Conservation (phyloP, 37 sponge, comb jelly and placozoan species). For the Theonella swinhoei region DNA sequence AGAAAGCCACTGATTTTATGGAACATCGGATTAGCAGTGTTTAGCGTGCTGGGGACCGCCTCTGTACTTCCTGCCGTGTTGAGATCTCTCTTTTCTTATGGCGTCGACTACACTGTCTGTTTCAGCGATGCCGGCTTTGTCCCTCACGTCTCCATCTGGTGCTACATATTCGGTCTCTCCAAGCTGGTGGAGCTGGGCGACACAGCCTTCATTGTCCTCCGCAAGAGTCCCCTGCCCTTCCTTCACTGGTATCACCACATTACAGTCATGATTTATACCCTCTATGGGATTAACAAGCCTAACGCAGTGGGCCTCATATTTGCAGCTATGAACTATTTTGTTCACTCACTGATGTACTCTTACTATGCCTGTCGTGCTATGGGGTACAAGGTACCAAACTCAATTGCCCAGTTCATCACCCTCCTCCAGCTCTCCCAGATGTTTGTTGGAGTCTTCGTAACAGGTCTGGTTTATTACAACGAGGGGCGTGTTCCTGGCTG, state of each 20-base stretch:
- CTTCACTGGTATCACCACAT: slow-evolving; percentile 98
- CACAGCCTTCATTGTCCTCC: slow-evolving; percentile 88
- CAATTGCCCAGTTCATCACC: slow-evolving; percentile 77
- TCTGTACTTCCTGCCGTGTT: slow-evolving; percentile 27
- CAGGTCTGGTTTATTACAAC: background rate
- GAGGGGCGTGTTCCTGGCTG: slow-evolving; percentile 46
- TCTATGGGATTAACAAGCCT: slow-evolving; percentile 64
- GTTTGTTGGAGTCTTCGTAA: slow-evolving; percentile 80
- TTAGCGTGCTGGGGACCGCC: slow-evolving; percentile 59
- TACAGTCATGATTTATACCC: slow-evolving; percentile 87
- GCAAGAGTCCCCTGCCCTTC: slow-evolving; percentile 84
- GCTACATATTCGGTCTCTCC: slow-evolving; percentile 70
- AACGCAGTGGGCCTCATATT: slow-evolving; percentile 68
- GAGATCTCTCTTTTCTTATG: background rate
- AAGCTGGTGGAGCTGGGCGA: slow-evolving; percentile 89
- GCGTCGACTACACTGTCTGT: slow-evolving; percentile 19
- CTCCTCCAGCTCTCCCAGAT: slow-evolving; percentile 88
- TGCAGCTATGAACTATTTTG: slow-evolving; percentile 77
- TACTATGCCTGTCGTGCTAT: slow-evolving; percentile 87
- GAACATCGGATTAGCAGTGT: slow-evolving; percentile 77
- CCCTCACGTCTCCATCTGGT: slow-evolving; percentile 47
- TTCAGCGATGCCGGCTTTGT: background rate
- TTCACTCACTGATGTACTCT: slow-evolving; percentile 94
- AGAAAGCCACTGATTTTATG: slow-evolving; percentile 58
- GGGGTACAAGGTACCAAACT: slow-evolving; percentile 55